phyloP scores from a whole-genome alignment of 2,113 vertebrate species.

The Catharus fuscescens region DNA sequence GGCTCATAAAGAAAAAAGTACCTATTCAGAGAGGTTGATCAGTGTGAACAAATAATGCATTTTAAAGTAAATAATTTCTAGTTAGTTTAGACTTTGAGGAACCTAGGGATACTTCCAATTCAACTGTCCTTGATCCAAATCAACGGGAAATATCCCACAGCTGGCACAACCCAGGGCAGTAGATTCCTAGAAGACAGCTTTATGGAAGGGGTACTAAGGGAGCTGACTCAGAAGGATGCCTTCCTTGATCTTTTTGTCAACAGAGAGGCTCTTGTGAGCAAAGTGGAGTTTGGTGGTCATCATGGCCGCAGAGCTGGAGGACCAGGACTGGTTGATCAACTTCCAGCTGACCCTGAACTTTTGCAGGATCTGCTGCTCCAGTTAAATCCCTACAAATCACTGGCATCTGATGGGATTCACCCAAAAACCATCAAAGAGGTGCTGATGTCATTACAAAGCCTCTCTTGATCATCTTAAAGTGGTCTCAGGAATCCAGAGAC shows the following conservation, averaged over 20 bases:
- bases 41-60: neutral
- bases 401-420: neutral
- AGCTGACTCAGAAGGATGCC: fast-evolving
- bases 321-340: neutral
- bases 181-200: neutral
- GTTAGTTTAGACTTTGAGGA: neutral
- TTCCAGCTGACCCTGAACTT: neutral
- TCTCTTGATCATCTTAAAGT: neutral
- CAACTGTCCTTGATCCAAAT: neutral
- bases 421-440: neutral
- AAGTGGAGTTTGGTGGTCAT: neutral
- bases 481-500: neutral
- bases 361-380: neutral
- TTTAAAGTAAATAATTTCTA: neutral
- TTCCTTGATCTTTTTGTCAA: neutral
- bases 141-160: neutral
- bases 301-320: neutral
- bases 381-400: neutral
- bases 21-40: neutral
- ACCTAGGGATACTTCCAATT: neutral
- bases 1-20: neutral
- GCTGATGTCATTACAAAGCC: neutral
- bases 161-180: neutral
- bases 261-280: fast-evolving
- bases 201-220: neutral